Percentiles rank a stretch among this genome's conserved stretches.
phyloP scores from a whole-genome alignment of 2,797 vertebrate species.

The Thunnus albacares region DNA sequence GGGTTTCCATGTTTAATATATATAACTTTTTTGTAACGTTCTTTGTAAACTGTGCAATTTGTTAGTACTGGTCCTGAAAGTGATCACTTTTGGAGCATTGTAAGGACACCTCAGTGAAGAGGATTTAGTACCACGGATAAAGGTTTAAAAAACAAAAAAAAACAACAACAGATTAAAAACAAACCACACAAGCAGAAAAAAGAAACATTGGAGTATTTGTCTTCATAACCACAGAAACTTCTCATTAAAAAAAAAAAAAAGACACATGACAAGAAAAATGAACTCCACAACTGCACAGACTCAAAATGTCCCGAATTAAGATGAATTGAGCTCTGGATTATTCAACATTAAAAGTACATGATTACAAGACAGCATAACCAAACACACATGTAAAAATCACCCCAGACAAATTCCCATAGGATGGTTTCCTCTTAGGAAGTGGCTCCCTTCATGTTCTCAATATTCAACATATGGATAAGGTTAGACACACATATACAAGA shows the following conservation, averaged over 20 bases:
- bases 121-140: background rate
- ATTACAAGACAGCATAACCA: constrained; percentile 67
- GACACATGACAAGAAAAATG: background rate
- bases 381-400: constrained; percentile 66
- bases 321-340: constrained; percentile 45
- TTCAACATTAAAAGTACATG: constrained; percentile 37
- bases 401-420: constrained; percentile 58
- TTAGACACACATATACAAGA: constrained; percentile 63
- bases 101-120: background rate
- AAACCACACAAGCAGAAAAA: background rate
- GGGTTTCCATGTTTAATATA: no score
- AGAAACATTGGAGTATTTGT: background rate
- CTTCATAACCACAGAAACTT: background rate
- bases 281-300: background rate
- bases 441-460: constrained; percentile 57
- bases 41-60: no score
- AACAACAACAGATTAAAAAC: background rate
- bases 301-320: constrained; percentile 36
- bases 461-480: constrained; percentile 70
- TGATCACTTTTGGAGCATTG: no score
- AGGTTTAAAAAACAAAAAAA: background rate
- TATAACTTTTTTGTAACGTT: no score
- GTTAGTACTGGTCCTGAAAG: no score
- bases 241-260: no score
- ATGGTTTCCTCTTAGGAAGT: constrained; percentile 61